A percentile compares a stretch with the other conserved stretches of the same genome.
Conservation (phyloP, 2,113 vertebrate species). For the Sapayoa aenigma region DNA sequence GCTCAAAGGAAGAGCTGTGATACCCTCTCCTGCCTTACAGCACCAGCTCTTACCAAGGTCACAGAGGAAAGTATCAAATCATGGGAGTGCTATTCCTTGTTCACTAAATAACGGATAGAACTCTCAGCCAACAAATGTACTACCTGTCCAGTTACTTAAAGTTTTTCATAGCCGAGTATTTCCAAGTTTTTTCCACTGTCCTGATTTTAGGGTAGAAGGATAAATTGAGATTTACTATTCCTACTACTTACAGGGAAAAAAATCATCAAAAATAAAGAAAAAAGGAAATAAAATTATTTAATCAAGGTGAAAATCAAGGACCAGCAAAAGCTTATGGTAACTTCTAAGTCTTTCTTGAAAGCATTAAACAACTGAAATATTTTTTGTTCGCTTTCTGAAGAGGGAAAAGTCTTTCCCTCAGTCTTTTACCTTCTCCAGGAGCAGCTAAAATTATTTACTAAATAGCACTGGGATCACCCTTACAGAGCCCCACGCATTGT, state of each 20-base stretch:
- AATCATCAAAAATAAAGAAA: neutral
- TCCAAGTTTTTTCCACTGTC: neutral
- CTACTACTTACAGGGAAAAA: fast-evolving
- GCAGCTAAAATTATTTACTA: neutral
- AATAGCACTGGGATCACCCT: neutral
- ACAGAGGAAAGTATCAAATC: neutral
- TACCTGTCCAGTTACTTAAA: neutral
- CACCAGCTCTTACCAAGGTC: neutral
- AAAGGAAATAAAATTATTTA: neutral
- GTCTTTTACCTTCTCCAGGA: neutral
- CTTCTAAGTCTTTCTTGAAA: neutral
- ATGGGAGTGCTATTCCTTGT: neutral
- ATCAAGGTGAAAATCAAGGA: neutral
- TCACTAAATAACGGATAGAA: too few relatives aligned
- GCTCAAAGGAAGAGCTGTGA: neutral
- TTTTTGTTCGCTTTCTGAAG: neutral
- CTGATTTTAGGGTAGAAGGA: neutral
- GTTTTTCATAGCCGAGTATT: neutral
- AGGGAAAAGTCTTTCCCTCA: neutral
- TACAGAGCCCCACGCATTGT: neutral
- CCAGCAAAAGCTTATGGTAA: neutral
- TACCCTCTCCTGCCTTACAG: neutral
- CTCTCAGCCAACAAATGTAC: neutral
- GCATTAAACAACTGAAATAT: neutral
- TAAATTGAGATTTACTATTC: neutral